Percentiles rank a stretch among this genome's conserved stretches.
These are phyloP conservation scores for Gallinago media DNA, from an alignment of 2,113 vertebrate species.

Conservation along the genomic window DNA sequence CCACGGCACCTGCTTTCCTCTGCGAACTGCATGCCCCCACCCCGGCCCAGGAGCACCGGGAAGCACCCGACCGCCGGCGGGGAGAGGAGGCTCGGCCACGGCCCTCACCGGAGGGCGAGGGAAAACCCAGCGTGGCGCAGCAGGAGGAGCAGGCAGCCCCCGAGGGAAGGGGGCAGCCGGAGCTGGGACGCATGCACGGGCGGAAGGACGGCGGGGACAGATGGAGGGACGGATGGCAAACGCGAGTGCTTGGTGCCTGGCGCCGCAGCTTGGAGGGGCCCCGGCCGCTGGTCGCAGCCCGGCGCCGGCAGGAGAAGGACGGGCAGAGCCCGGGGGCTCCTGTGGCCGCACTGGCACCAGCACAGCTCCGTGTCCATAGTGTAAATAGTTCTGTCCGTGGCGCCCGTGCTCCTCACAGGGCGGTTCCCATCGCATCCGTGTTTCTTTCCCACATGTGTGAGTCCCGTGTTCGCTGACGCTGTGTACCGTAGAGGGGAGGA, in stretches of 20 bases:
- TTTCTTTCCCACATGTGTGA: constrained; percentile 6
- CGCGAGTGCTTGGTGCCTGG: background rate
- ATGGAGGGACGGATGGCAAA: background rate
- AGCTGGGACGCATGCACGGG: background rate
- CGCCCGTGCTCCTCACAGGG: background rate
- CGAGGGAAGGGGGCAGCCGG: background rate
- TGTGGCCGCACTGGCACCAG: background rate
- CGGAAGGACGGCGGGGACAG: background rate
- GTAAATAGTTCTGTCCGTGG: constrained; percentile 48
- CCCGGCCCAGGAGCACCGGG: background rate
- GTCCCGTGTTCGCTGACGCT: background rate
- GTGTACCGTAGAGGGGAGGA: background rate
- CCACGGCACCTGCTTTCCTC: background rate
- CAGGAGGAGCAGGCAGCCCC: background rate
- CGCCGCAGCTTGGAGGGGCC: background rate
- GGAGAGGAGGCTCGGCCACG: constrained; percentile 34
- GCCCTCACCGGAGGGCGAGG: background rate
- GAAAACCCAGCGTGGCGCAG: background rate
- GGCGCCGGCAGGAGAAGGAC: background rate
- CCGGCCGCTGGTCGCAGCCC: background rate
- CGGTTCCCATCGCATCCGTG: background rate
- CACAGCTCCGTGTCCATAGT: background rate
- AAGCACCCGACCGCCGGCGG: background rate
- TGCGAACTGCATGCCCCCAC: background rate
- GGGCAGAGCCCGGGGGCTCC: constrained; percentile 41